Evolutionary conservation across 92 coral and sea anemone species (phyloP).

Genomic region (Meandrina meandrites): DNA sequence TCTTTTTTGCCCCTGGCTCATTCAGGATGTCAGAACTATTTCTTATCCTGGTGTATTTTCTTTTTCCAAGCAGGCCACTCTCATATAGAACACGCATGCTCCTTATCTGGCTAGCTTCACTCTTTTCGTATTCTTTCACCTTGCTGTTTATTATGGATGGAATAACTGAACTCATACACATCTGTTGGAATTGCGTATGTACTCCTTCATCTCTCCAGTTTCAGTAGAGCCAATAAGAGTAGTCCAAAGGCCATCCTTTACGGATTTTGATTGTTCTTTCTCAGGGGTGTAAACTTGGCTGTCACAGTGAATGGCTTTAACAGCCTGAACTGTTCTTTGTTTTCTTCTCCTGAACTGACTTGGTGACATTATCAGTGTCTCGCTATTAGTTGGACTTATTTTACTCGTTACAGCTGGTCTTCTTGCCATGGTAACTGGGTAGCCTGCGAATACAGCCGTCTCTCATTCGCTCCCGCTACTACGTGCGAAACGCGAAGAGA

Average conservation of each 20-base stretch:
- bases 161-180: conserved; percentile 36
- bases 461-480: too few relatives aligned
- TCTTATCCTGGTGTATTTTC: conserved; percentile 67
- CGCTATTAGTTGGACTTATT: conserved; percentile 32
- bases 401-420: conserved; percentile 35
- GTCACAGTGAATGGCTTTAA: conserved; percentile 63
- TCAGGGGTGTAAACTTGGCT: conserved; percentile 31
- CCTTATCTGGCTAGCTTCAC: conserved; percentile 51
- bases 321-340: conserved; percentile 62
- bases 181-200: conserved; percentile 47
- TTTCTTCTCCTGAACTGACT: conserved; percentile 48
- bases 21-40: conserved; percentile 46
- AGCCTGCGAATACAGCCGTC: too few relatives aligned
- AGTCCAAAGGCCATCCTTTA: conserved; percentile 69
- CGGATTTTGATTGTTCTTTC: conserved; percentile 37
- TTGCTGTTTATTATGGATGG: conserved; percentile 53
- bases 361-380: conserved; percentile 39
- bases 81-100: conserved; percentile 66
- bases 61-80: conserved; percentile 54
- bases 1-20: conserved; percentile 24
- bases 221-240: conserved; percentile 55
- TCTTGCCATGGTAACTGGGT: too few relatives aligned
- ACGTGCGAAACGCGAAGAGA: too few relatives aligned
- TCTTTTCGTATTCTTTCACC: conserved; percentile 48
- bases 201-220: conserved; percentile 50